These are phyloP conservation scores for Paracentrotus lividus DNA, from an alignment of 53 echinoderm and acorn worm species.

Conservation along the genomic window DNA sequence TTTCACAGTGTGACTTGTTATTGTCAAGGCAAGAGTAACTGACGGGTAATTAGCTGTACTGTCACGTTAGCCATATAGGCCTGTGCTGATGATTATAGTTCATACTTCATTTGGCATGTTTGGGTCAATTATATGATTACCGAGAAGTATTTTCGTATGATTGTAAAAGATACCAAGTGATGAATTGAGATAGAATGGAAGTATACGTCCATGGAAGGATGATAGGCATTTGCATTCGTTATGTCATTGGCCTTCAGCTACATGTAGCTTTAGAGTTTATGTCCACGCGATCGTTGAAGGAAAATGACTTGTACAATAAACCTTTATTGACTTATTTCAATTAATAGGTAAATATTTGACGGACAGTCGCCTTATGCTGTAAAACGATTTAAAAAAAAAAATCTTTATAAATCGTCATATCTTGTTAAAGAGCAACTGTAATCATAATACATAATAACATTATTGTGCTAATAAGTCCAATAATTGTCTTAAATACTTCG, in stretches of 20 bases:
- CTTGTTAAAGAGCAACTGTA: too few species aligned
- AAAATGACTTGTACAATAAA: not conserved
- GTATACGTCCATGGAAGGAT: not conserved
- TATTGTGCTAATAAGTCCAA: too few species aligned
- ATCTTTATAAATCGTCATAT: too few species aligned
- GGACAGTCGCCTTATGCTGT: too few species aligned
- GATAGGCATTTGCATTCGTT: not conserved
- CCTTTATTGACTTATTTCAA: not conserved
- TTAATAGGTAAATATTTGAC: too few species aligned
- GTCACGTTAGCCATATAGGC: not conserved
- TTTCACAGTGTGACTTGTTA: not conserved
- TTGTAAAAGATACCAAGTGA: not conserved
- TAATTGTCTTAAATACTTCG: too few species aligned
- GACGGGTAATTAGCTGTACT: constrained; percentile 16
- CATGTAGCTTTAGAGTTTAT: not conserved
- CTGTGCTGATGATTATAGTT: not conserved
- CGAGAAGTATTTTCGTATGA: not conserved
- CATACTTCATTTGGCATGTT: not conserved
- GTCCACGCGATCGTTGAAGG: not conserved
- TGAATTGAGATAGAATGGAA: not conserved
- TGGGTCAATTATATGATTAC: not conserved
- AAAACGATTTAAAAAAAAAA: too few species aligned
- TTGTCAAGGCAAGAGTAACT: not conserved
- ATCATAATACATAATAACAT: too few species aligned
- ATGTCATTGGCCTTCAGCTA: not conserved